Evolutionary conservation across 2,888 invertebrate genomes (phyloP), one percentile per base, ranked within the genome.

Genomic region (Eupithecia dodoneata): DNA sequence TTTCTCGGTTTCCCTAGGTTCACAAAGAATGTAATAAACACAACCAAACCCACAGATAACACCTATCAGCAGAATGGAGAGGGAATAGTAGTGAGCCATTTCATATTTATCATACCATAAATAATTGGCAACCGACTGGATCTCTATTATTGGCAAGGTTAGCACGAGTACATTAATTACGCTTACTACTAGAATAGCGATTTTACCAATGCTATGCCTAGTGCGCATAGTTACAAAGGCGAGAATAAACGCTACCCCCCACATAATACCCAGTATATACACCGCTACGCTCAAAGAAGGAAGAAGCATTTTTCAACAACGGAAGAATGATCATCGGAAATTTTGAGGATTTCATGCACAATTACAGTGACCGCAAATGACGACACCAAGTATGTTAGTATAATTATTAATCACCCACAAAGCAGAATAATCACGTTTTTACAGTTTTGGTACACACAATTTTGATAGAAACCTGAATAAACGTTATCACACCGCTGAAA

Each of bases 171-270:
- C 85, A 49, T 97, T 97, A 77, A 97, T 84, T 80, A 96, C 70
- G 65, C 95, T 88, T 47, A 96, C 95, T 81, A 96, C 85, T 70
- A 93, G 87, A 76, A 97, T 85, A 70, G 96, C 95, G 81, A 96
- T 90, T 88, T 96, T 96, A 74, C 97, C 97, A 79, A 97, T 90
- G 86, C 94, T 96, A 89, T 96, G 97, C 81, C 96, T 96, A 65
- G 96, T 96, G 85, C 96, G 96, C 69, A 97, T 91, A 3, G 97
- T 96, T 73, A 97, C 91, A 85, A 97, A 96, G 84, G 97, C 97
- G 83, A 97, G 87, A 83, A 97, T 87, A 63, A 96, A 90, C 52
- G 97, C 96, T 76, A 96, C 84, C 82, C 96, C 94, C 97, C 97
- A 97, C 83, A 97, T 88, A 77, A 96, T 90, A 79, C 96, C 93